Evolutionary conservation across 1,140 invertebrate species (phyloP), one percentile per base, ranked within the genome.

Genomic region (Lepidurus apus): DNA sequence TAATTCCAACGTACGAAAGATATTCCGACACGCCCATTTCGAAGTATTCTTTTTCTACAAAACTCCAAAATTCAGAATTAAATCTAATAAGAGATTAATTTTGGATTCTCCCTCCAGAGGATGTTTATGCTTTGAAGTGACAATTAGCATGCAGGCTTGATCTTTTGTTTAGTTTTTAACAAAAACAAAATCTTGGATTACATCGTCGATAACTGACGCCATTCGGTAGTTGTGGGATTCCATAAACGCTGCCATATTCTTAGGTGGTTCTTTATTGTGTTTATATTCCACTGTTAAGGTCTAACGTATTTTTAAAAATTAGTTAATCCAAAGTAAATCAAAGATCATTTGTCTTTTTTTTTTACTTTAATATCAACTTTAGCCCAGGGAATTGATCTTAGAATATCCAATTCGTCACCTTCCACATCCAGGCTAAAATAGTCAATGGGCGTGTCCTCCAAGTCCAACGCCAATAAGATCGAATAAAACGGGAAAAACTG

Each of bases 401-500:
- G 79, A 43, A 85, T 84, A 10, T 74, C 74, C 21, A 84, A 74
- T 80, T 85, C 85, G 26, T 79, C 79, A 24, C 85, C 85, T 77
- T 85, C 84, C 26, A 85, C 81, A 76, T 85, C 85, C 17, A 85
- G 80, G 78, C 83, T 84, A 73, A 85, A 84, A 78, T 83, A 85
- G 80, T 85, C 84, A 7, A 85, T 78, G 21, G 80, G 81, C 26
- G 83, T 82, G 34, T 80, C 79, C 82, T 92, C 91, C 34, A 75
- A n/a, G 76, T 83, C 81, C 11, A 85, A 74, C 11, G 84, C 84
- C n/a, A 84, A 76, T 24, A 85, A 79, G 24, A 85, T 78, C 21
- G 84, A 83, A 79, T 82, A 83, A 10, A 85, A 74, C 0, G 84
- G 84, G 43, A 85, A 82, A 78, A 84, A 85, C 80, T 85, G 83